These are phyloP conservation scores for Anticlea derivata DNA, from an alignment of 2,888 invertebrate species.

Conservation along the genomic window DNA sequence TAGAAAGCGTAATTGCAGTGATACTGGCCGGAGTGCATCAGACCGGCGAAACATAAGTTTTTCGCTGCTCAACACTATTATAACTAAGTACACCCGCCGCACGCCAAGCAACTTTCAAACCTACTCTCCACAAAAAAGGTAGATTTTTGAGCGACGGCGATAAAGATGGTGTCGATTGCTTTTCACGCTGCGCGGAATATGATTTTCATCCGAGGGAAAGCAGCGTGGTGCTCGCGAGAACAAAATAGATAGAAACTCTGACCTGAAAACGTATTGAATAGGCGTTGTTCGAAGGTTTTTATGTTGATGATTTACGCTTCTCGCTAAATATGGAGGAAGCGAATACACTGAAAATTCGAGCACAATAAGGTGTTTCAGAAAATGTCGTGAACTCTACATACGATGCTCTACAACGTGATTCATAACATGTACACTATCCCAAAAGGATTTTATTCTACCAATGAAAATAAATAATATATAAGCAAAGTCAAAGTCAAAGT, in stretches of 20 bases:
- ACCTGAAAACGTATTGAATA: conserved; percentile 26
- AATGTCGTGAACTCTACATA: not conserved
- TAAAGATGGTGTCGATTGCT: conserved; percentile 53
- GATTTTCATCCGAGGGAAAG: conserved; percentile 68
- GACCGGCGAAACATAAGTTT: conserved; percentile 53
- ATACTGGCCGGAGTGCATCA: conserved; percentile 45
- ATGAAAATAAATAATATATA: too few species aligned
- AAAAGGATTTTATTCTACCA: too few species aligned
- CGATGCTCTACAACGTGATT: too few species aligned
- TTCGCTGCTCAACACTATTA: conserved; percentile 47
- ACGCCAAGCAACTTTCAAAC: conserved; percentile 37
- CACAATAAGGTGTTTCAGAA: not conserved
- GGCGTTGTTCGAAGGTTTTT: conserved; percentile 19
- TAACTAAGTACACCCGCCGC: conserved; percentile 39
- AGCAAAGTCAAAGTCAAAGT: too few species aligned
- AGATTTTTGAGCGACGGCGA: conserved; percentile 26
- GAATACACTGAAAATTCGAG: not conserved
- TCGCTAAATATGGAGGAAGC: conserved; percentile 10
- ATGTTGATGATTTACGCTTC: conserved; percentile 12
- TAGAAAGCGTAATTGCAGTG: not conserved
- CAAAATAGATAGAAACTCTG: conserved; percentile 30
- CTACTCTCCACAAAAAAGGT: conserved; percentile 38
- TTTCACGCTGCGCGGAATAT: conserved; percentile 61
- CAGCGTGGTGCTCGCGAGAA: conserved; percentile 49
- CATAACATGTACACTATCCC: too few species aligned